Evolutionary conservation across 1,140 invertebrate species (phyloP).

Genomic region (roundworm (Caenorhabditis elegans)): DNA sequence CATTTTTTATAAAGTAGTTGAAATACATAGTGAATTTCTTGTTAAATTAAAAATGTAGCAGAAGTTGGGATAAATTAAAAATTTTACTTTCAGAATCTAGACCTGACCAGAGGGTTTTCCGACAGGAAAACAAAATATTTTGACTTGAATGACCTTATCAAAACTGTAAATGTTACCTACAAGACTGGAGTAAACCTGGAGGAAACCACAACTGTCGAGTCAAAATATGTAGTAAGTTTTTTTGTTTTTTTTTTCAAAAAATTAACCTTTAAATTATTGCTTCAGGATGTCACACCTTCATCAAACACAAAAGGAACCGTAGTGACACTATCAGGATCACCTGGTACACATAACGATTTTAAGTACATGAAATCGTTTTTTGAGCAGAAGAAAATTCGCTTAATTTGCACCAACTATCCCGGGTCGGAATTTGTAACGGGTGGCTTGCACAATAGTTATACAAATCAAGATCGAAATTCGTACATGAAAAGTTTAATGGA

Average conservation of each 20-base stretch:
- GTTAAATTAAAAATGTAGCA: neutral
- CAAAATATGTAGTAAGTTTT: slow-evolving; percentile 8
- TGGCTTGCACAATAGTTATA: neutral
- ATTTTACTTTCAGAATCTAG: neutral
- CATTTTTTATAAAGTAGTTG: too few species aligned
- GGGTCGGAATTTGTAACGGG: slow-evolving; percentile 31
- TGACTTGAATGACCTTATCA: neutral
- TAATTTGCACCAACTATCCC: slow-evolving; percentile 50
- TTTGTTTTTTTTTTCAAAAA: too few species aligned
- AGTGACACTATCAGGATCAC: slow-evolving; percentile 44
- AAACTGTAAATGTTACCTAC: neutral
- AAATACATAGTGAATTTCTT: neutral
- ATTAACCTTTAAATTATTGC: too few species aligned
- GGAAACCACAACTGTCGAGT: neutral
- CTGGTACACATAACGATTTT: slow-evolving; percentile 50
- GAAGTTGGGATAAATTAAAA: too few species aligned
- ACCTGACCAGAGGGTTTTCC: neutral
- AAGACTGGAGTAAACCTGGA: neutral
- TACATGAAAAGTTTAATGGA: slow-evolving; percentile 20
- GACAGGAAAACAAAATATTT: neutral
- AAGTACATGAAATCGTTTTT: slow-evolving; percentile 47
- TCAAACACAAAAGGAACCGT: slow-evolving; percentile 37
- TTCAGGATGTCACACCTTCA: neutral
- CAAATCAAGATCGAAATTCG: slow-evolving; percentile 23
- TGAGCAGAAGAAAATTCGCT: slow-evolving; percentile 38